Conservation (phyloP, 2,797 vertebrate species). For the Neosalanx taihuensis region DNA sequence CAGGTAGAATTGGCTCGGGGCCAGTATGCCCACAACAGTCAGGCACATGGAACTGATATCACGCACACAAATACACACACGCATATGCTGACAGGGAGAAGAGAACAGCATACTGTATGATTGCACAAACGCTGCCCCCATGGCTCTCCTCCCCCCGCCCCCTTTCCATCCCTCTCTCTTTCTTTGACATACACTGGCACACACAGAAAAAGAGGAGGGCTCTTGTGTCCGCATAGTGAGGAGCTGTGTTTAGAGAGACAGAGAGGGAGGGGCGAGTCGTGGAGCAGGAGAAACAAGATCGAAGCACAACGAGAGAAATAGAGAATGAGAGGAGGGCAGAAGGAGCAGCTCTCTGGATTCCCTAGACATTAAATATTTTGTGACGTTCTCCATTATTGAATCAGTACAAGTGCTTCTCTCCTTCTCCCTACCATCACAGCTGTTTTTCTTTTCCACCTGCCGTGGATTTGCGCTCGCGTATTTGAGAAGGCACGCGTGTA, state of each 20-base stretch:
- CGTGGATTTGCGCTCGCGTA: slow-evolving; percentile 15
- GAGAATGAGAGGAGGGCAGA: background rate
- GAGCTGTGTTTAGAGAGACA: slow-evolving; percentile 4
- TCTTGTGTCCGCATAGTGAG: slow-evolving; percentile 5
- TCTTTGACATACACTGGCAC: slow-evolving; percentile 17
- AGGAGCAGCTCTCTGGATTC: slow-evolving; percentile 10
- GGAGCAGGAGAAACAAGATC: slow-evolving; percentile 8
- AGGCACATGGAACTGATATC: slow-evolving; percentile 64
- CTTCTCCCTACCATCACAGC: slow-evolving; percentile 16
- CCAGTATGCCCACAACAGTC: slow-evolving; percentile 69
- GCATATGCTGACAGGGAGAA: slow-evolving; percentile 5
- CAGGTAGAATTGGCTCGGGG: slow-evolving; percentile 59
- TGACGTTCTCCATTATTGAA: slow-evolving; percentile 62
- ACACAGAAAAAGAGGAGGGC: slow-evolving; percentile 21
- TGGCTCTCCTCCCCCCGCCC: slow-evolving; percentile 21
- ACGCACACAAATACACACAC: slow-evolving; percentile 12
- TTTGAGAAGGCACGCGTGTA: slow-evolving; percentile 17
- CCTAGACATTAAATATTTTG: slow-evolving; percentile 56
- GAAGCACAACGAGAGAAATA: slow-evolving; percentile 1
- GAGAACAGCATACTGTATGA: slow-evolving; percentile 53
- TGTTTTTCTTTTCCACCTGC: slow-evolving; percentile 16
- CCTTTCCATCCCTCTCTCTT: slow-evolving; percentile 22
- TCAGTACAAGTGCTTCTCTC: slow-evolving; percentile 29
- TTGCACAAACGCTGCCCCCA: slow-evolving; percentile 58
- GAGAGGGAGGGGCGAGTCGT: slow-evolving; percentile 11